phyloP scores from a whole-genome alignment of 2,888 invertebrate species.

The Adela reaumurella region DNA sequence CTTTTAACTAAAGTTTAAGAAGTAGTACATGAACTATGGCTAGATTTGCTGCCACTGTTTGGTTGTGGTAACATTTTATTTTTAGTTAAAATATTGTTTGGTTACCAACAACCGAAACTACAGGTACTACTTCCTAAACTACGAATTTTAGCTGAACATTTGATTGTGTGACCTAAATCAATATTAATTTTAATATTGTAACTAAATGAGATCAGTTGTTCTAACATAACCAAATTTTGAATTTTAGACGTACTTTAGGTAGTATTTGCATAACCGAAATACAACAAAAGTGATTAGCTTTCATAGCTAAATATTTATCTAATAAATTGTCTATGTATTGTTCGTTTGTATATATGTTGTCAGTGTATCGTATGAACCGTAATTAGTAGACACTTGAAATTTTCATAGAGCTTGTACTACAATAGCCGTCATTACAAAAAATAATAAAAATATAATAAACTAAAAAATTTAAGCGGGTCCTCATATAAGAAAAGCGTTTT shows the following conservation, averaged over 20 bases:
- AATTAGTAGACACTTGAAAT: too few species aligned
- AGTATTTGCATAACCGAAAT: neutral
- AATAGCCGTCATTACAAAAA: too few species aligned
- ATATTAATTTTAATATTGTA: neutral
- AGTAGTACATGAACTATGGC: neutral
- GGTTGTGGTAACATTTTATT: neutral
- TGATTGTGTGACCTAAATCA: neutral
- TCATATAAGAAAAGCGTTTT: too few species aligned
- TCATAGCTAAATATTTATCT: neutral
- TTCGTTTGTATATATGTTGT: neutral
- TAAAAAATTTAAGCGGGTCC: too few species aligned
- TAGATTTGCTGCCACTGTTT: neutral
- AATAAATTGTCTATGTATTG: neutral
- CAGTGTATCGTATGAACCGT: too few species aligned
- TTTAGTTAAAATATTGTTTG: neutral
- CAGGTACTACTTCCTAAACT: neutral
- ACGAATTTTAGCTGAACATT: neutral
- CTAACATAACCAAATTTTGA: neutral
- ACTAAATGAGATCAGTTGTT: constrained; percentile 1
- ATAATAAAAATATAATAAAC: too few species aligned
- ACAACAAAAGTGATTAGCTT: neutral
- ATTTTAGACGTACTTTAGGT: neutral
- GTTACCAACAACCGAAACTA: neutral
- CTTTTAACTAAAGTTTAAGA: neutral
- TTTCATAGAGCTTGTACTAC: too few species aligned